Conservation (phyloP, 2,113 vertebrate genomes). For the Sakesphorus luctuosus region DNA sequence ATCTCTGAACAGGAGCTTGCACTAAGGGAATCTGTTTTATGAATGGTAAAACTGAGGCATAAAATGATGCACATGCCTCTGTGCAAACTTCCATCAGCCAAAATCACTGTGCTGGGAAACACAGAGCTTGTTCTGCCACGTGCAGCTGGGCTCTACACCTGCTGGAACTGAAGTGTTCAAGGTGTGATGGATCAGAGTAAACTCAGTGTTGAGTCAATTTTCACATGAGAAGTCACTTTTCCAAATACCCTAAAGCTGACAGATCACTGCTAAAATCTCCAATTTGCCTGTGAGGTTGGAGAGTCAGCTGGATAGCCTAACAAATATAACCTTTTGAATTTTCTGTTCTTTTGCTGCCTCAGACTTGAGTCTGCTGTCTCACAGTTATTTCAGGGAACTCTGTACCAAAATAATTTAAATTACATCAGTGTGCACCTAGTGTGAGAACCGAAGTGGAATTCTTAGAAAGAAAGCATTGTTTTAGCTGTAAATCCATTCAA, state of each 20-base stretch:
- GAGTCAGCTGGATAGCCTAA: neutral
- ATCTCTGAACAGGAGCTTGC: neutral
- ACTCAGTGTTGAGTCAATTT: neutral
- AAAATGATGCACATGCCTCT: neutral
- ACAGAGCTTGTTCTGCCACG: neutral
- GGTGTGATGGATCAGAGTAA: neutral
- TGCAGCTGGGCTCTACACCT: neutral
- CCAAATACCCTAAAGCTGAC: neutral
- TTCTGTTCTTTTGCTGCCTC: neutral
- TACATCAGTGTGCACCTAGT: neutral
- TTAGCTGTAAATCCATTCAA: neutral
- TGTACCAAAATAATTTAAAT: neutral
- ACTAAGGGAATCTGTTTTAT: neutral
- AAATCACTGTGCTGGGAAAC: neutral
- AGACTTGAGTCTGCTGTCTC: neutral
- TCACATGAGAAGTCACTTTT: neutral
- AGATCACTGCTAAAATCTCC: neutral
- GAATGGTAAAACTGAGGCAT: neutral
- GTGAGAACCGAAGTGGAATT: neutral
- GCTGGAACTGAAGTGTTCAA: neutral
- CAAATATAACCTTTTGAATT: neutral
- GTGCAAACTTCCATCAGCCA: neutral
- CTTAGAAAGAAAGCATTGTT: slow-evolving; percentile 10
- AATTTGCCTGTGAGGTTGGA: neutral
- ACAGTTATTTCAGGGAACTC: neutral